Conservation (phyloP, 2,797 vertebrate species). For the Pachyuromys duprasi region DNA sequence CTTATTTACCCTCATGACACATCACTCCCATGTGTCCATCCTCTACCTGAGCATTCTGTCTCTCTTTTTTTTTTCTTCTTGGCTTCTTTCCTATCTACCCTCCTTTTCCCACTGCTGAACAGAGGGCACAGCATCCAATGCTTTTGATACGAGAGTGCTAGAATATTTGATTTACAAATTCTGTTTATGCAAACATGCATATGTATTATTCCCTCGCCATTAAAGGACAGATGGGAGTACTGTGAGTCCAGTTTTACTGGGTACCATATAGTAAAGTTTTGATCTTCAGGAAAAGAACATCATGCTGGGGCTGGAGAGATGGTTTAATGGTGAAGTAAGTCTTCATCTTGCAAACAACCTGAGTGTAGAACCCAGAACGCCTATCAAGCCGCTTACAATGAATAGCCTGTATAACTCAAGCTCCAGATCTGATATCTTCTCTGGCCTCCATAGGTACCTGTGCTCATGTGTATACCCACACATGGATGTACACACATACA, state of each 20-base stretch:
- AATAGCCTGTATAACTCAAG: not conserved
- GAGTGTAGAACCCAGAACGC: not conserved
- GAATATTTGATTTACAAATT: not conserved
- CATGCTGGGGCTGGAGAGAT: not conserved
- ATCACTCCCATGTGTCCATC: constrained; percentile 37
- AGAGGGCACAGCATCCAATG: constrained; percentile 74
- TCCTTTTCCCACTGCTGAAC: constrained; percentile 54
- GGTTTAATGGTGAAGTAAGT: not conserved
- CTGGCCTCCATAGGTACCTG: not conserved
- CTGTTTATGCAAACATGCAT: not conserved
- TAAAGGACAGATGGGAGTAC: not conserved
- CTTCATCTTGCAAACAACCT: not conserved
- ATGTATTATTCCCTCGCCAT: not conserved
- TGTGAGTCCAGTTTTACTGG: not conserved
- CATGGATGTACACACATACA: not conserved
- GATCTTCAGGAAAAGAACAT: not conserved
- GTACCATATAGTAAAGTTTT: not conserved
- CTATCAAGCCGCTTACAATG: not conserved
- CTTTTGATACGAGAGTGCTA: constrained; percentile 59
- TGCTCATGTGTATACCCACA: too few species aligned
- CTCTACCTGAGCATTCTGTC: constrained; percentile 47
- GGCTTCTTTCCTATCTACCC: constrained; percentile 52
- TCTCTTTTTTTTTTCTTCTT: constrained; percentile 64
- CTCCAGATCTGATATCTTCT: not conserved
- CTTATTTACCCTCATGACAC: constrained; percentile 61